These are phyloP conservation scores for Formica selysi DNA, from an alignment of 1,140 invertebrate species.

Conservation along the genomic window DNA sequence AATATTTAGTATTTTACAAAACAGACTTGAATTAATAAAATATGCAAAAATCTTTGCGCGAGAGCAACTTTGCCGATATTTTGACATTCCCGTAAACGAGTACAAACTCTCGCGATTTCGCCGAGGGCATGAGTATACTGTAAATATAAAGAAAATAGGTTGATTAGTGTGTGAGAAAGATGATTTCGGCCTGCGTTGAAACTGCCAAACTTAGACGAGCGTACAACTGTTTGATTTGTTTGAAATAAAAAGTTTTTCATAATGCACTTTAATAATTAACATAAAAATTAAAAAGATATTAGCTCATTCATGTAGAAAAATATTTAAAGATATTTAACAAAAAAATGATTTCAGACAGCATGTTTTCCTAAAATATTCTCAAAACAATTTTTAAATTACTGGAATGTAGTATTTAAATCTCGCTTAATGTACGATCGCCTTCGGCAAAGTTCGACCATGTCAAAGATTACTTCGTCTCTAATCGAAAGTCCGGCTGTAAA, in stretches of 20 bases:
- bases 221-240: constrained; percentile 10
- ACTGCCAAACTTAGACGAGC: constrained; percentile 13
- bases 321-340: background rate
- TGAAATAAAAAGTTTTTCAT: background rate
- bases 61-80: constrained; percentile 37
- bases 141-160: constrained; percentile 81
- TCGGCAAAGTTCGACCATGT: constrained; percentile 26
- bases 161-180: constrained; percentile 78
- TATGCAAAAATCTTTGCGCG: constrained; percentile 19
- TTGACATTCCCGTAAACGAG: constrained; percentile 21
- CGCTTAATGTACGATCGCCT: constrained; percentile 13
- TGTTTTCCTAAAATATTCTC: background rate
- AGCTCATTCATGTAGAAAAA: background rate
- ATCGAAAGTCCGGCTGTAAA: background rate
- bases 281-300: background rate
- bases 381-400: background rate
- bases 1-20: constrained; percentile 29
- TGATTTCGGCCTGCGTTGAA: constrained; percentile 29
- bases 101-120: constrained; percentile 22
- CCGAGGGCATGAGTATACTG: constrained; percentile 76
- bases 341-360: no score
- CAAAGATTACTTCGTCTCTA: constrained; percentile 29
- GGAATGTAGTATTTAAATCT: background rate
- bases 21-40: constrained; percentile 36
- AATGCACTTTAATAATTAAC: background rate